These are phyloP conservation scores for Nasonia longicornis DNA, from an alignment of 1,140 invertebrate species.

Conservation along the genomic window DNA sequence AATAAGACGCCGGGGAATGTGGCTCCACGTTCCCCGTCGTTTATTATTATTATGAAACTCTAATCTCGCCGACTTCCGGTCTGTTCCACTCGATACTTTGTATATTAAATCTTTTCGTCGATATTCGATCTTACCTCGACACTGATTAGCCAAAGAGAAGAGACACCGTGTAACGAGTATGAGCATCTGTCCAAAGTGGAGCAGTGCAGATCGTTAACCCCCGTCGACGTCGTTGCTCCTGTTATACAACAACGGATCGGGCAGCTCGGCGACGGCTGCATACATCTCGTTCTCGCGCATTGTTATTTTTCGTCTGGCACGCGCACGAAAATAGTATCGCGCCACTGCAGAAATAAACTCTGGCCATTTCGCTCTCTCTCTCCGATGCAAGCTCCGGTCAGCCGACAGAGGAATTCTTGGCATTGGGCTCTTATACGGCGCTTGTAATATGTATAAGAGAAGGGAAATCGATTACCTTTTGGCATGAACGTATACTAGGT, in stretches of 20 bases:
- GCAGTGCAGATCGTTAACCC: slow-evolving; percentile 35
- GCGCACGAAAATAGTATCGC: slow-evolving; percentile 26
- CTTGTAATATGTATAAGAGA: background rate
- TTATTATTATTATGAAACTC: background rate
- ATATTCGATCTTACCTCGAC: background rate
- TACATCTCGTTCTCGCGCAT: slow-evolving; percentile 19
- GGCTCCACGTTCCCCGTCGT: no score
- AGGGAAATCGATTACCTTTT: slow-evolving; percentile 11
- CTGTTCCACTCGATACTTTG: background rate
- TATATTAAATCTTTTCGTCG: background rate
- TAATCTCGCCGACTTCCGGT: background rate
- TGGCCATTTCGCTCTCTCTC: background rate
- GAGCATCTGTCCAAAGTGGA: slow-evolving; percentile 7
- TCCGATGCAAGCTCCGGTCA: background rate
- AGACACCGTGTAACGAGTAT: background rate
- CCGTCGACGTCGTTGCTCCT: background rate
- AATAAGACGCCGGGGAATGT: no score
- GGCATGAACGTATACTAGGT: no score
- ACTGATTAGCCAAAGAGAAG: background rate
- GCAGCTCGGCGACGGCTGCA: background rate
- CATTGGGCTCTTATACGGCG: slow-evolving; percentile 21
- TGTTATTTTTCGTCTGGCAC: slow-evolving; percentile 41
- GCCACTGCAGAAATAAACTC: slow-evolving; percentile 36
- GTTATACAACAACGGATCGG: slow-evolving; percentile 18
- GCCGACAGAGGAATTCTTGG: slow-evolving; percentile 27